Evolutionary conservation across 2,797 vertebrate genomes (phyloP), one percentile per base, ranked within the genome.

Genomic region (Brachymystax lenok): DNA sequence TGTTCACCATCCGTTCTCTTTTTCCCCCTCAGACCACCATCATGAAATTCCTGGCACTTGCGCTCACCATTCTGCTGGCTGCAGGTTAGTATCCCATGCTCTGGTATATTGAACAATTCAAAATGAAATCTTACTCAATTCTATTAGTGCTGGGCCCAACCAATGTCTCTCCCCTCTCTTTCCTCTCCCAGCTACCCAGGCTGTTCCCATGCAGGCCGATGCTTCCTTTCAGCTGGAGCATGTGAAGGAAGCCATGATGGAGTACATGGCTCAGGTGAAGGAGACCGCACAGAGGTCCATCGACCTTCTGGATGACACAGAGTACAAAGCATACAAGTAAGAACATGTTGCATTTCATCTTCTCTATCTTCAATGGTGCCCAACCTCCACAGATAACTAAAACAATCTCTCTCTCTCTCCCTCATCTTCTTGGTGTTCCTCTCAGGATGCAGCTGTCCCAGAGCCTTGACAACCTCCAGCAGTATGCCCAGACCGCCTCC

Each of bases 41-140:
- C 88, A 99, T 99, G 98, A 97, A 94, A 91, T 94, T 94, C 4
- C 84, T 92, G 73, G 87, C 94, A 82, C 87, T 98, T 50, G 89
- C 93, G 73, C 88, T 98, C 64, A 85, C 92, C 14, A 84, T 97
- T 82, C 85, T 99, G 83, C 92, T 97, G 93, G 95, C 95, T 63
- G 90, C 95, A 19, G 97, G 97, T 99, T 90, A 87, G 95, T 87
- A 83, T 27, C 56, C 66, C n/a, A 61, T 21, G 59, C 59, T 10
- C 59, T 61, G 59, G n/a, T 54, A 2, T 24, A 12, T 63, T 63
- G 24, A 63, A 63, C 2, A 12, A 59, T n/a, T 59, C n/a, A 1
- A 59, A 35, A 68, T 17, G 4, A 7, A 30, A 68, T 68, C 3
- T 17, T 35, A 59, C 28, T 27, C 59, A 68, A 19, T 33, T 28